Base-by-base conservation (phyloP, 2,888 invertebrate genomes). In the Leptinotarsa peninsularis region DNA sequence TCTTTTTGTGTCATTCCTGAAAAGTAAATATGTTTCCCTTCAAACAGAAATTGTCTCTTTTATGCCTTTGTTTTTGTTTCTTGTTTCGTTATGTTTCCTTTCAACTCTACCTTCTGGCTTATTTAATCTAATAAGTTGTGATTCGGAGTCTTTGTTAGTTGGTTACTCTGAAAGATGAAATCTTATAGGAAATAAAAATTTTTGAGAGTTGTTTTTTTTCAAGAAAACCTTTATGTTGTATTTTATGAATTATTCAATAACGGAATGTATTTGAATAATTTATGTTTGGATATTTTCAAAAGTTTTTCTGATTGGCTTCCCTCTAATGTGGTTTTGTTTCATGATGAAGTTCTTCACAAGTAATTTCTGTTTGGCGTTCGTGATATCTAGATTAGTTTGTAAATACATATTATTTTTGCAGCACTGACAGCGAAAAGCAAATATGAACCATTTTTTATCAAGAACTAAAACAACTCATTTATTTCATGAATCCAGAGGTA, bases 1-100 rank as follows among this genome's bases (percentile, higher is more conserved):
- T 86, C 84, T 83, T 80, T 83, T 83, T 81, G 84, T 84, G 82
- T 82, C 84, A 81, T 83, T 83, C 83, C 81, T 81, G 79, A 76
- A 83, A 82, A 82, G 83, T 82, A 84, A 85, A 84, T 84, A 84
- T 83, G 84, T 83, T 82, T 82, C 82, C 81, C 75, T 81, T 82
- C 83, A 77, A 78, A 78, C 73, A 43, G 71, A 66, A 71, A 74
- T 69, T 67, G 73, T 76, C 66, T 67, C 71, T 67, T 74, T 76
- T 76, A 76, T 74, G 73, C 68, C 67, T 74, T 76, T 76, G 73
- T 76, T 76, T 43, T 76, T 76, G 54, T 67, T 71, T 71, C 66
- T 73, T 68, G 71, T 71, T 68, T 76, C 67, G 73, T 74, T 56
- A 56, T 73, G 66, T 71, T 63, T 76, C 68, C 58, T 66, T 73